Base-by-base conservation (phyloP, 92 coral and sea anemone species). In the Anthopleura xanthogrammica region DNA sequence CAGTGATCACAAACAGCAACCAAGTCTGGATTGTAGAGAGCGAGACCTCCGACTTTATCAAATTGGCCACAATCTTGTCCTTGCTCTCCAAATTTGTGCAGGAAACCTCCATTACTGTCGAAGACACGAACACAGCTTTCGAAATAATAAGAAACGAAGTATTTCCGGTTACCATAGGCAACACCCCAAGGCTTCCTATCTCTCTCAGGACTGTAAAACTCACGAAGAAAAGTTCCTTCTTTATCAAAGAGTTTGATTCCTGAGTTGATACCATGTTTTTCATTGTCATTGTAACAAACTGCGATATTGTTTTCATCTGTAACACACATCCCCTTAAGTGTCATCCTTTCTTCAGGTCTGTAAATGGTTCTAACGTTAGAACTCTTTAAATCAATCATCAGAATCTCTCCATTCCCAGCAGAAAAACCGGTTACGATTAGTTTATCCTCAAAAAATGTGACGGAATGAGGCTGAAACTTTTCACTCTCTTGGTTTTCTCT, bases 1-100 rank as follows among this genome's bases (percentile, higher is more conserved):
- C 55, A 4, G 50, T 78, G 74, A 68, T 80, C 83, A 64, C 75
- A 64, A 39, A 80, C 83, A 64, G 62, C 16, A 13, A 78, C 54
- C 85, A 80, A 36, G 58, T 86, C 90, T 60, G 77, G 42, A 16
- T 82, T 2, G 54, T 5, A 52, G 2, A 85, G 72, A 79, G 87
- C 82, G 72, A 76, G 36, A 29, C 36, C 36, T 0, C 0, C 36
- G 36, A 29, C 1, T 0, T 29, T 29, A 29, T 29, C 1, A 29
- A 29, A 29, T 29, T 29, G 83, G 22, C 82, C 81, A 0, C 20
- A 0, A 1, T 16, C 1, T 7, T 56, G 2, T 5, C 81, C 81
- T 54, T 78, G 13, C 52, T 56, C 50, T 78, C 81, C 81, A 1
- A 78, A 19, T 78, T 22, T 55, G 70, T 78, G 54, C 81, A 78